Evolutionary conservation across 2,113 vertebrate genomes (phyloP).

Genomic region (Axis porcinus): DNA sequence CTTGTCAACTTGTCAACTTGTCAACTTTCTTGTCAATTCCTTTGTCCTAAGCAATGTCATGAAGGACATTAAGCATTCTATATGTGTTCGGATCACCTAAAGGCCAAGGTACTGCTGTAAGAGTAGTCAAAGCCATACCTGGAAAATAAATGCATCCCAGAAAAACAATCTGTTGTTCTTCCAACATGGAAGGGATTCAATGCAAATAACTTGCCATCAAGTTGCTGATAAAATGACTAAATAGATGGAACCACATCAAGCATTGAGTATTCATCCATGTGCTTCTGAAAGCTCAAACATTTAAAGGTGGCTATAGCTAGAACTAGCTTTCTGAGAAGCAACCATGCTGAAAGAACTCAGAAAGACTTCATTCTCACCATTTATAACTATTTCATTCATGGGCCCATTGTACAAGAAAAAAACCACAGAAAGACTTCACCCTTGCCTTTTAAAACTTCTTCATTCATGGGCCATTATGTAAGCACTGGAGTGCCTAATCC

Average conservation of each 20-base stretch:
- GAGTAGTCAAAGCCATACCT: not conserved
- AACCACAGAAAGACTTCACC: not conserved
- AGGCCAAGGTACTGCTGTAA: not conserved
- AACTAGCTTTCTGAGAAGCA: not conserved
- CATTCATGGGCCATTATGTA: not conserved
- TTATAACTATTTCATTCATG: not conserved
- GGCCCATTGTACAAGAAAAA: not conserved
- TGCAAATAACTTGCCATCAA: not conserved
- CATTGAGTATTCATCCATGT: not conserved
- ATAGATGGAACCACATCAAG: not conserved
- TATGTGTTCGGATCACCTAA: not conserved
- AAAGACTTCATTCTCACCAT: not conserved
- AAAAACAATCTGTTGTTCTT: not conserved
- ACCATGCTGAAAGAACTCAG: not conserved
- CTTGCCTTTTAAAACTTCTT: not conserved
- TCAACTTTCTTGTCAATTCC: not conserved
- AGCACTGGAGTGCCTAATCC: not conserved
- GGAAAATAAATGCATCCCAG: not conserved
- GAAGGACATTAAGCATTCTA: not conserved
- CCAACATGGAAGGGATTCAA: not conserved
- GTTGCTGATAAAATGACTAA: not conserved
- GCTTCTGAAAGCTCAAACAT: not conserved
- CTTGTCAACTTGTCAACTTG: not conserved
- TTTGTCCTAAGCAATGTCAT: not conserved
- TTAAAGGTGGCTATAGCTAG: not conserved